These are phyloP conservation scores for Microtus oregoni DNA, from an alignment of 2,113 vertebrate species.

Conservation along the genomic window DNA sequence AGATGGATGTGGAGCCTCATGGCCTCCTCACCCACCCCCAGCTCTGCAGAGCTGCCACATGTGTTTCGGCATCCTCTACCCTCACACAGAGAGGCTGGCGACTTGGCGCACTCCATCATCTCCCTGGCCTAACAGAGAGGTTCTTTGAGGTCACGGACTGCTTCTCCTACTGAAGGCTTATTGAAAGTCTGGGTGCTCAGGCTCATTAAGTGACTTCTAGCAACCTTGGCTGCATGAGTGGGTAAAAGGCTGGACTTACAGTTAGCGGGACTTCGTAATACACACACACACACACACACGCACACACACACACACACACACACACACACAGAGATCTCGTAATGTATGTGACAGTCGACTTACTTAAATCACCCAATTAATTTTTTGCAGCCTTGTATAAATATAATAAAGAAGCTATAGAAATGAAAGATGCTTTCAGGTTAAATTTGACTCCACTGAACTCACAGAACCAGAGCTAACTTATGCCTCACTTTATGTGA, in stretches of 20 bases:
- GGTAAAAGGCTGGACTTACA: constrained; percentile 80
- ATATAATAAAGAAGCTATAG: constrained; percentile 76
- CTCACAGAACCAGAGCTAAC: constrained; percentile 54
- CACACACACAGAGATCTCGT: constrained; percentile 75
- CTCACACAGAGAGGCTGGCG: constrained; percentile 59
- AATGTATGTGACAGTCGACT: constrained; percentile 83
- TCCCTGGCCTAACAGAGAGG: constrained; percentile 69
- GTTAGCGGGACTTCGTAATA: constrained; percentile 84
- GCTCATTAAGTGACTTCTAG: constrained; percentile 80
- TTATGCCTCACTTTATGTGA: constrained; percentile 65
- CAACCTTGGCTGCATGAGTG: constrained; percentile 79
- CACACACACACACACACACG: constrained; percentile 76
- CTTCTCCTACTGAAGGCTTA: constrained; percentile 74
- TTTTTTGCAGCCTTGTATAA: constrained; percentile 81
- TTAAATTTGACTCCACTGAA: constrained; percentile 72
- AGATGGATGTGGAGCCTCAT: constrained; percentile 7
- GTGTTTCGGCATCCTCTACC: constrained; percentile 55
- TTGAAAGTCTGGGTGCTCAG: constrained; percentile 81
- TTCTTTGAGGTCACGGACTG: constrained; percentile 77
- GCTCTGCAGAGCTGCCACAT: constrained; percentile 11
- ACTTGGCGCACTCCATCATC: constrained; percentile 72
- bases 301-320: constrained; percentile 75
- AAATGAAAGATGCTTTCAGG: constrained; percentile 77
- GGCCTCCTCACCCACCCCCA: background rate
- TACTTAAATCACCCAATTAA: constrained; percentile 84